Percentiles rank a stretch among this genome's conserved stretches.
Conservation (phyloP, 2,797 vertebrate genomes). For the Neosalanx taihuensis region DNA sequence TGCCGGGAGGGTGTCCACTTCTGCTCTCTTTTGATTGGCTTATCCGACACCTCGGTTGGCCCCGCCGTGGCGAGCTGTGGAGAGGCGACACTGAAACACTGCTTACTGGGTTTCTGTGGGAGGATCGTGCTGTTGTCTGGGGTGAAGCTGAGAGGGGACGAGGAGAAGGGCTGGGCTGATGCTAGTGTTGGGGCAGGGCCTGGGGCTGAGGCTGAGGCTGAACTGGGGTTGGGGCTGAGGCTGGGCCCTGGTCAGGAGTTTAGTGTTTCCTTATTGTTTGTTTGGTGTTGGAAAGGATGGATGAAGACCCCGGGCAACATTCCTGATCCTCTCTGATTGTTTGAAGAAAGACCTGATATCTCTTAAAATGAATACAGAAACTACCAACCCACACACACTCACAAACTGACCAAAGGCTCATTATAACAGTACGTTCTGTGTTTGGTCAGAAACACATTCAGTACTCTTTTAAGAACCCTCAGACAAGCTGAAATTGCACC, state of each 20-base stretch:
- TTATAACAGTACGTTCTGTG: too few species aligned
- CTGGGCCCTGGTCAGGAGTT: slow-evolving; percentile 14
- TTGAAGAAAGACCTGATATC: slow-evolving; percentile 2
- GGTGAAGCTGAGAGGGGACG: background rate
- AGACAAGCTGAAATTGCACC: too few species aligned
- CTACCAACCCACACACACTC: background rate
- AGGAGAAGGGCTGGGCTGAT: too few species aligned
- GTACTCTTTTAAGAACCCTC: too few species aligned
- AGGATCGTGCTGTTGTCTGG: slow-evolving; percentile 10
- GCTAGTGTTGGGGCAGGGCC: too few species aligned
- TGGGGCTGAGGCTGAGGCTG: too few species aligned
- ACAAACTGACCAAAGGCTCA: background rate
- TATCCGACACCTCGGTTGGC: slow-evolving; percentile 34
- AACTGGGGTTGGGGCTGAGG: too few species aligned
- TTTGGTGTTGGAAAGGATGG: slow-evolving; percentile 26
- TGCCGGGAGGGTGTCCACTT: slow-evolving; percentile 45
- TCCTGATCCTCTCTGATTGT: slow-evolving; percentile 38
- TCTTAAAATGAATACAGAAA: background rate
- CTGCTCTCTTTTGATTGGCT: slow-evolving; percentile 31
- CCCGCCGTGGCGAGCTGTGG: slow-evolving; percentile 40
- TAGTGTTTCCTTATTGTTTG: slow-evolving; percentile 55
- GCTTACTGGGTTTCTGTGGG: slow-evolving; percentile 56
- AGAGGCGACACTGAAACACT: slow-evolving; percentile 40
- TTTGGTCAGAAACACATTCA: too few species aligned
- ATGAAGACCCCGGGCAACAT: slow-evolving; percentile 39